Evolutionary conservation across 1,140 invertebrate genomes (phyloP), one percentile per base, ranked within the genome.

Genomic region (Microplitis mediator): DNA sequence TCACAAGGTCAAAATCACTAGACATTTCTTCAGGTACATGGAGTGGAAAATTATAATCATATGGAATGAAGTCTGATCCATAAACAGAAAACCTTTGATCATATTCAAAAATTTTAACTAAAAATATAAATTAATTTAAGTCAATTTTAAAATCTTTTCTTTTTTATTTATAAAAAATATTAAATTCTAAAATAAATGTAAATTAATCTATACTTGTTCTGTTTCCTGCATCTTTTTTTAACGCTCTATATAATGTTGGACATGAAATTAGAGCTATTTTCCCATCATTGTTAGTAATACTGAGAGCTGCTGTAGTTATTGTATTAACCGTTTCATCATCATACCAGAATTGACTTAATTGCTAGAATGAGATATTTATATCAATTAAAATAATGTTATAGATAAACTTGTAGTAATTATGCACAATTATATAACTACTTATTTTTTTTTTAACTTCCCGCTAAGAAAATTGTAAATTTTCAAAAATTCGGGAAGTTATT

Each of bases 331-430:
- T 98, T 14, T 88, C 80, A 36, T 95, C 90, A 81, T 95, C 91
- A 81, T 98, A 98, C 97, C 97, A 98, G 89, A 98, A 98, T 85
- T 98, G 97, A 82, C 96, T 97, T 31, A 98, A 84, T 95, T 98
- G 95, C 97, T 98, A 81, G 3, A 91, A 91, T 77, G 74, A 71
- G 51, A 73, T 14, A 14, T 56, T 63, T 52, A 63, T 51, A 60
- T 34, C 64, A 4, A 56, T 45, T 62, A 35, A 8, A 13, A 61
- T 71, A 73, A 35, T 74, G n/a, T 56, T 13, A 74, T 73, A 67
- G 67, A 73, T 71, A 45, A 45, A 45, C 8, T 6, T 45, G 8
- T 45, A 45, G 6, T 50, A 56, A 60, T 72, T 23, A 66, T 39
- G 50, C 35, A 54, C 35, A 32, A 4, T 58, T 16, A 31, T 8